phyloP scores from a whole-genome alignment of 2,888 invertebrate genomes.

The Archaeoteleia sp. region DNA sequence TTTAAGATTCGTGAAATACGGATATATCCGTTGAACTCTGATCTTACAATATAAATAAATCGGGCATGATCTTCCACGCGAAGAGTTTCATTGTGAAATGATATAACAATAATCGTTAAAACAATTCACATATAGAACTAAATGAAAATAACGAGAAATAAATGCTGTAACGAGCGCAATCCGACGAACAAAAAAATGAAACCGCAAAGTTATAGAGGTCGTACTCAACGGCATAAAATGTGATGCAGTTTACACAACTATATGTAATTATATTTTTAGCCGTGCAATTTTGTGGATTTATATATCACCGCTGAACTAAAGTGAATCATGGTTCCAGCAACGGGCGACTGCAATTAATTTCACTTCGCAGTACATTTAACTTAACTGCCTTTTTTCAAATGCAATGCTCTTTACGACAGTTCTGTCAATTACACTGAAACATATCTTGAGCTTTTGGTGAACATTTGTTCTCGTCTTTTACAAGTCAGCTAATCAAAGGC shows the following conservation, averaged over 20 bases:
- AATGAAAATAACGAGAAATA: no score
- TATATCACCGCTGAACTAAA: conserved; percentile 9
- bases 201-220: background rate
- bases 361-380: conserved; percentile 9
- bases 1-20: no score
- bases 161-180: no score
- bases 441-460: no score
- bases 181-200: background rate
- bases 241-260: background rate
- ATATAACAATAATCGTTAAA: no score
- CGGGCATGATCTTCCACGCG: no score
- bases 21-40: no score
- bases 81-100: no score
- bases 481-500: no score
- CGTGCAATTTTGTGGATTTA: conserved; percentile 7
- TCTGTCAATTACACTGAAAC: background rate
- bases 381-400: conserved; percentile 8
- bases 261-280: conserved; percentile 12
- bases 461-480: no score
- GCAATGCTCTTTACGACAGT: background rate
- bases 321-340: conserved; percentile 3
- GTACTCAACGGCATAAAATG: conserved; percentile 1
- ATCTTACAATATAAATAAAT: no score
- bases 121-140: no score
- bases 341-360: conserved; percentile 16